A percentile compares a stretch with the other conserved stretches of the same genome.
These are phyloP conservation scores for Neoaliturus tenellus DNA, from an alignment of 2,888 invertebrate genomes.

Conservation along the genomic window DNA sequence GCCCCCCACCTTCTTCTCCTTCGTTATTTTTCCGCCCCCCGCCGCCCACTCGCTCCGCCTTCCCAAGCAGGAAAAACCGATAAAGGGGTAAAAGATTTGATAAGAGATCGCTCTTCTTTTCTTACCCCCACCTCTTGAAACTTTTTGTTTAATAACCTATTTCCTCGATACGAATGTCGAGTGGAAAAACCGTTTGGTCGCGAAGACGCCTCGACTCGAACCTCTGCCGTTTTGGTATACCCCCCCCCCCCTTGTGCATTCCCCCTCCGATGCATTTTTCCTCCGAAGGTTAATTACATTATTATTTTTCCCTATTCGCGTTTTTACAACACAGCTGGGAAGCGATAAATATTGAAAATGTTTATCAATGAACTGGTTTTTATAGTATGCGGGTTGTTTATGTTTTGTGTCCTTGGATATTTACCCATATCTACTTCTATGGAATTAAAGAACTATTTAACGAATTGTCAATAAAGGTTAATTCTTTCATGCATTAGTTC, in stretches of 20 bases:
- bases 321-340: constrained; percentile 33
- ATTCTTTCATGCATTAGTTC: no score
- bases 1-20: constrained; percentile 57
- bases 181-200: constrained; percentile 3
- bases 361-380: constrained; percentile 52
- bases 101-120: constrained; percentile 56
- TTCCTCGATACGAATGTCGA: constrained; percentile 9
- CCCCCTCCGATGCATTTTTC: constrained; percentile 55
- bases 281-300: constrained; percentile 57
- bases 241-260: constrained; percentile 31
- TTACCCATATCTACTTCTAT: no score
- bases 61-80: constrained; percentile 53
- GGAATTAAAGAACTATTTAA: no score
- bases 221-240: constrained; percentile 15
- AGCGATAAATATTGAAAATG: constrained; percentile 50
- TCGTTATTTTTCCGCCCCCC: constrained; percentile 59
- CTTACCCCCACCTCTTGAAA: constrained; percentile 32
- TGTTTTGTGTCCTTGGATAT: not conserved
- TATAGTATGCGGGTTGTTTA: constrained; percentile 8
- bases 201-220: constrained; percentile 20
- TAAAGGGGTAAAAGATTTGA: constrained; percentile 58
- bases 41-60: constrained; percentile 56
- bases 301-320: constrained; percentile 54
- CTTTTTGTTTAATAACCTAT: constrained; percentile 49
- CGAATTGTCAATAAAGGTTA: no score